These are phyloP conservation scores for Tenebrio molitor DNA, from an alignment of 1,140 invertebrate species.

Conservation along the genomic window DNA sequence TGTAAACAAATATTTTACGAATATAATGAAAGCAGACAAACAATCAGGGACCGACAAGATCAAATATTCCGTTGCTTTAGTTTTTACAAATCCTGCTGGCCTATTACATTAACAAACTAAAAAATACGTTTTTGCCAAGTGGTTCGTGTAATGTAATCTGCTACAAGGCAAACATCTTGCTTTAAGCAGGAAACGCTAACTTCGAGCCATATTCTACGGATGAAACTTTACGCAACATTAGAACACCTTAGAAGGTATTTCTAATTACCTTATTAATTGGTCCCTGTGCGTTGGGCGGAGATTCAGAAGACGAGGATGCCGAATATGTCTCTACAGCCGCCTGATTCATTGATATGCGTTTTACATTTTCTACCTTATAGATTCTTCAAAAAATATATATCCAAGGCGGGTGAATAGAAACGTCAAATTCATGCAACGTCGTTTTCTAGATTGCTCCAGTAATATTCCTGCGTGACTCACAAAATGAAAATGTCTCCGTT, in stretches of 20 bases:
- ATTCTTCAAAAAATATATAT: slow-evolving; percentile 38
- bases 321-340: not conserved
- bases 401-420: slow-evolving; percentile 23
- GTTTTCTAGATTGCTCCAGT: slow-evolving; percentile 33
- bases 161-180: slow-evolving; percentile 5
- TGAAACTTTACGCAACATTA: not conserved
- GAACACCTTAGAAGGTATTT: slow-evolving; percentile 22
- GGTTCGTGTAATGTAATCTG: slow-evolving; percentile 24
- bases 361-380: slow-evolving; percentile 35
- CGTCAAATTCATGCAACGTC: slow-evolving; percentile 39
- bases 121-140: slow-evolving; percentile 35
- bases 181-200: slow-evolving; percentile 7
- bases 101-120: too few species aligned
- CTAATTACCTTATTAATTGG: slow-evolving; percentile 25
- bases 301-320: not conserved
- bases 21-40: too few species aligned
- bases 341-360: slow-evolving; percentile 27
- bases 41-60: too few species aligned
- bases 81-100: too few species aligned
- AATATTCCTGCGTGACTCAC: slow-evolving; percentile 34
- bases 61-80: too few species aligned
- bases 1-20: too few species aligned
- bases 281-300: not conserved
- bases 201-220: not conserved
- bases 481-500: slow-evolving; percentile 31